A percentile compares a stretch with the other conserved stretches of the same genome.
phyloP scores from a whole-genome alignment of 2,888 invertebrate species.

The Strigamia maritima region DNA sequence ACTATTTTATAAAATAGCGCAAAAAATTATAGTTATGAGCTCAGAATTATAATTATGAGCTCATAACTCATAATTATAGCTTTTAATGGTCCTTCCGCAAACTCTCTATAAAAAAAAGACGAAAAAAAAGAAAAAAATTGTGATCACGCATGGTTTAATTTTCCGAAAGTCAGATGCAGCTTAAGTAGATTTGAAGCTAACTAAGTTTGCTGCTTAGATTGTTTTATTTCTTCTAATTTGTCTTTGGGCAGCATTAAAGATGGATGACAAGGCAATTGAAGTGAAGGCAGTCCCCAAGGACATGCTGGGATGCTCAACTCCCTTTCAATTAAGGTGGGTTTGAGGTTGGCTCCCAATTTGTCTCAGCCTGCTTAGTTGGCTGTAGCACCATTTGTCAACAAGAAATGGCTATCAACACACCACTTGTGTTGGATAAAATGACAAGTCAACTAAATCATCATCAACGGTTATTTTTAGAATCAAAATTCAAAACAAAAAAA shows the following conservation, averaged over 20 bases:
- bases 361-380: constrained; percentile 4
- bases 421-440: neutral
- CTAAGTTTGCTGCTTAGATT: neutral
- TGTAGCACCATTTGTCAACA: neutral
- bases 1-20: too few species aligned
- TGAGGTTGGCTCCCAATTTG: neutral
- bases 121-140: neutral
- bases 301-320: neutral
- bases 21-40: too few species aligned
- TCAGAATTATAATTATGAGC: too few species aligned
- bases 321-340: neutral
- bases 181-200: neutral
- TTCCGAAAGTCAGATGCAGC: neutral
- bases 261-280: constrained; percentile 4
- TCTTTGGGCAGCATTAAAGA: neutral
- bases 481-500: neutral
- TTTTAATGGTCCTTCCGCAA: too few species aligned
- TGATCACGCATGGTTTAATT: neutral
- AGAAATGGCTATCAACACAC: neutral
- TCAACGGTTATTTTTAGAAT: neutral
- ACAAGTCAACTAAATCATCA: neutral
- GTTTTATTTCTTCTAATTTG: neutral
- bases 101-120: too few species aligned
- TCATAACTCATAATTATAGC: too few species aligned
- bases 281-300: neutral